Percentiles rank a stretch among this genome's conserved stretches.
Evolutionary conservation across 1,140 invertebrate genomes (phyloP).

Genomic region (Rhopalosiphum padi): DNA sequence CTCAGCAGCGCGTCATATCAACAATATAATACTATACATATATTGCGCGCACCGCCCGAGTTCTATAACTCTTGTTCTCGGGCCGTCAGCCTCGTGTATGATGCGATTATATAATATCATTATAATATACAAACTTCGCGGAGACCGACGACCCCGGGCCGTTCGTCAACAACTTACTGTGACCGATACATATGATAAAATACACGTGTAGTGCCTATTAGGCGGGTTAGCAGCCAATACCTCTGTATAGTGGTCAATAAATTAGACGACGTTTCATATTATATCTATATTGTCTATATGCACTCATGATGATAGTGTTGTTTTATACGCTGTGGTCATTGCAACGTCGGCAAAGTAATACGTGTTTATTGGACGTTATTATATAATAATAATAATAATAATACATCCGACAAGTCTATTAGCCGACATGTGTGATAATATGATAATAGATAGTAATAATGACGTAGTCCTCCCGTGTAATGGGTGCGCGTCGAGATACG

Average conservation of each 20-base stretch:
- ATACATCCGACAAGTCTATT: not conserved
- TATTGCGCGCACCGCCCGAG: not conserved
- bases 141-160: not conserved
- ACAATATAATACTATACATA: not conserved
- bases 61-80: not conserved
- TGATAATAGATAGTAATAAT: not conserved
- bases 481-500: not conserved
- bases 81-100: not conserved
- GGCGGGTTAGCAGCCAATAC: not conserved
- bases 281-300: not conserved
- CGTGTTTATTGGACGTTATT: not conserved
- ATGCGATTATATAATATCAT: not conserved
- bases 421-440: not conserved
- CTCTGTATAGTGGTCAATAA: not conserved
- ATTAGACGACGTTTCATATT: not conserved
- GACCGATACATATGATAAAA: slow-evolving; percentile 9
- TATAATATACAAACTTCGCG: not conserved
- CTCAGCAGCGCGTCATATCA: not conserved
- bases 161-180: not conserved
- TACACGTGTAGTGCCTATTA: not conserved
- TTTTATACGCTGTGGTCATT: not conserved
- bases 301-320: not conserved
- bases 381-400: not conserved
- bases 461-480: not conserved
- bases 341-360: not conserved